Evolutionary conservation across 1,140 invertebrate species (phyloP), one percentile per base, ranked within the genome.

Genomic region (Nomia melanderi): DNA sequence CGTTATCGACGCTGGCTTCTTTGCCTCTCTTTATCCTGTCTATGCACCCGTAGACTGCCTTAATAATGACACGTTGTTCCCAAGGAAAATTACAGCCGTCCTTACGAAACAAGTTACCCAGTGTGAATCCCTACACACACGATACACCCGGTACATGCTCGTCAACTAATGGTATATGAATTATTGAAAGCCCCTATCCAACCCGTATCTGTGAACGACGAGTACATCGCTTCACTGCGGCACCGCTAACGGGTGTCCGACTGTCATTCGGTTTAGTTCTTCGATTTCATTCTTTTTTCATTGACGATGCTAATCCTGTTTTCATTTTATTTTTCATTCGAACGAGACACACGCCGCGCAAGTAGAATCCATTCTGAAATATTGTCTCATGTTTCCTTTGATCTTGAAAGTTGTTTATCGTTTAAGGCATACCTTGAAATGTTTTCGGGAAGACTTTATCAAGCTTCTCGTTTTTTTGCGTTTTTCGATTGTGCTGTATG

Each of bases 151-250:
- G 65, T 84, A 83, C 41, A 79, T 75, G 62, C 73, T 67, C 71
- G 77, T 53, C 78, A 71, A 60, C 77, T 86, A 84, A 84, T 81
- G 67, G 76, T 83, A 83, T 83, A 87, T 87, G 84, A 87, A 87
- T 87, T 86, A 87, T 87, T 87, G 85, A 87, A 85, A 84, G 81
- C 82, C 57, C 73, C 78, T 87, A 69, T 78, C 82, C 74, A 53
- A 63, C 82, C 65, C 66, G 77, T 84, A 79, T 79, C 81, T 79
- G 56, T 54, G 70, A 72, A 57, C 74, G 54, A 27, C 62, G 72
- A 65, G 57, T 72, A 78, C 79, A 69, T 79, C 77, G 63, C 47
- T 76, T 31, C 79, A 44, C 65, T 77, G 41, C 36, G 29, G 47
- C 17, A 59, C 39, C 50, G 41, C 63, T 72, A 84, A 76, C 81